phyloP scores from a whole-genome alignment of 2,797 vertebrate species.

The Rhinogobio ventralis region DNA sequence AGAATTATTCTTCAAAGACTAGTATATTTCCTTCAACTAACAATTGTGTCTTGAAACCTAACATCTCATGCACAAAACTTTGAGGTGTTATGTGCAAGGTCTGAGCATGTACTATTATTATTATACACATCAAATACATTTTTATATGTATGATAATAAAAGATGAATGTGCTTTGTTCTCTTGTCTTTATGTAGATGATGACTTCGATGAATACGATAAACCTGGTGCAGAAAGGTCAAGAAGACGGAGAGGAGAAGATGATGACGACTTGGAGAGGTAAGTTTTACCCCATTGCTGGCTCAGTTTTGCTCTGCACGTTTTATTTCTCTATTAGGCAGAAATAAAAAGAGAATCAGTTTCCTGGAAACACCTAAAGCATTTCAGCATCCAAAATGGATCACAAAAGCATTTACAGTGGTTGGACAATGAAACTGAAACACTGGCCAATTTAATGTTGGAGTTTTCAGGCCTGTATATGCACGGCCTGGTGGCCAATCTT shows the following conservation, averaged over 20 bases:
- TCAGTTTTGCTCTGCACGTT: not conserved
- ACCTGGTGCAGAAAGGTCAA: slow-evolving; percentile 94
- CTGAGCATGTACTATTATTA: slow-evolving; percentile 7
- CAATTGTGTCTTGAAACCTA: not conserved
- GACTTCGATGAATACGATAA: slow-evolving; percentile 97
- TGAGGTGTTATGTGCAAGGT: not conserved
- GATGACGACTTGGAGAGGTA: slow-evolving; percentile 92
- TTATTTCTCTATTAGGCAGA: not conserved
- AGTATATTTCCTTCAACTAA: too few species aligned
- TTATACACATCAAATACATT: not conserved
- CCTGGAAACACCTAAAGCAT: not conserved
- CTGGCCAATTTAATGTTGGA: not conserved
- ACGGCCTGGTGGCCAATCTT: not conserved
- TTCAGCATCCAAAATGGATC: not conserved
- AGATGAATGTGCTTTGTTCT: not conserved
- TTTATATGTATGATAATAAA: not conserved
- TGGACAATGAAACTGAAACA: not conserved
- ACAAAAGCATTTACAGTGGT: not conserved
- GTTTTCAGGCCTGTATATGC: not conserved
- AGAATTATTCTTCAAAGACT: not conserved
- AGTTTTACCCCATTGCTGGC: not conserved
- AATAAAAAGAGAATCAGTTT: not conserved
- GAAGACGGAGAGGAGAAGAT: slow-evolving; percentile 89
- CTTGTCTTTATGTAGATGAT: slow-evolving; percentile 80
- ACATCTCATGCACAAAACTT: not conserved